Conservation (phyloP, 2,797 vertebrate genomes). For the Acanthornis magna region DNA sequence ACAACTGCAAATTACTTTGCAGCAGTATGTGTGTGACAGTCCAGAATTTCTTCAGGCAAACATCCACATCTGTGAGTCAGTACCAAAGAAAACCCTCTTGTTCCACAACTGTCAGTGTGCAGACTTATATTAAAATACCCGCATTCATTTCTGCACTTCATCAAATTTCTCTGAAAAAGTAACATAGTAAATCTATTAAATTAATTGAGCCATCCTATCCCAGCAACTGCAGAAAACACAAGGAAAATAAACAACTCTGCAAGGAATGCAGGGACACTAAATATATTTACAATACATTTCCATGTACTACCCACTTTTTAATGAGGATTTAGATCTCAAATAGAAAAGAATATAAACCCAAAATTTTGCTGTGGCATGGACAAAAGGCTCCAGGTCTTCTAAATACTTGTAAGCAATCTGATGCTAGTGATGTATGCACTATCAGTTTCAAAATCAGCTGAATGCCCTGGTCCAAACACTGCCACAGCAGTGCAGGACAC, state of each 20-base stretch:
- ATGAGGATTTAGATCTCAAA: neutral
- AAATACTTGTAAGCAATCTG: neutral
- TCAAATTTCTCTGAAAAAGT: neutral
- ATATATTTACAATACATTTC: neutral
- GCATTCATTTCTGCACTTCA: neutral
- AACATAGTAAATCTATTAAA: neutral
- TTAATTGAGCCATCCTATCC: neutral
- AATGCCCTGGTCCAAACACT: neutral
- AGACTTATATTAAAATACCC: neutral
- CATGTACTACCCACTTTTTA: neutral
- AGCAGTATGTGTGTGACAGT: neutral
- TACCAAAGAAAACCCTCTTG: neutral
- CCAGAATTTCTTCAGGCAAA: neutral
- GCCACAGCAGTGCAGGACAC: neutral
- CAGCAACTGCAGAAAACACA: neutral
- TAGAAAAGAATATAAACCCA: rapidly evolving
- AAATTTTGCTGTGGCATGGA: neutral
- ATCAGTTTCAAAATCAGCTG: neutral
- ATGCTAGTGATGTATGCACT: neutral
- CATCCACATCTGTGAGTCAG: rapidly evolving
- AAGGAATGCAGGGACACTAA: neutral
- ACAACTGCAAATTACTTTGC: neutral
- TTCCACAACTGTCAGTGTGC: neutral
- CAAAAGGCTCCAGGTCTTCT: neutral
- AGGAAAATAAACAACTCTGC: neutral